phyloP scores from a whole-genome alignment of 2,888 invertebrate genomes.

The Meteorus colon region DNA sequence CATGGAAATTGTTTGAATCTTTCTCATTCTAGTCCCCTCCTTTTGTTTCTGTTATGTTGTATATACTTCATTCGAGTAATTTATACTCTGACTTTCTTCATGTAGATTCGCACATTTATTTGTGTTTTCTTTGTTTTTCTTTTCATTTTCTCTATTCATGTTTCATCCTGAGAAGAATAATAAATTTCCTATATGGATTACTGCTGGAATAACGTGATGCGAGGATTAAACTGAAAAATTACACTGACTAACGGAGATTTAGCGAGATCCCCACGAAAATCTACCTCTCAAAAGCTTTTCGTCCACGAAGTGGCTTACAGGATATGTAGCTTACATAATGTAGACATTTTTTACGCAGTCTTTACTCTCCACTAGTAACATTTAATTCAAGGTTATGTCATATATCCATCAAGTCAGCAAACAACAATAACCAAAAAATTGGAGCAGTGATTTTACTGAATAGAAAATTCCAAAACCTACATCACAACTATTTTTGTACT shows the following conservation, averaged over 20 bases:
- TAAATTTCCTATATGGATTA: constrained; percentile 57
- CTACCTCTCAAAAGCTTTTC: constrained; percentile 4
- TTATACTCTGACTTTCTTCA: not conserved
- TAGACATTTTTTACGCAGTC: constrained; percentile 38
- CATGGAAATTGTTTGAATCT: too few relatives aligned
- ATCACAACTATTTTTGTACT: too few relatives aligned
- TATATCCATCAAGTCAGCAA: too few relatives aligned
- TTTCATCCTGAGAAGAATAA: not conserved
- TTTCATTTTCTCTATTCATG: constrained; percentile 49
- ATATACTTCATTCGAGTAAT: too few relatives aligned
- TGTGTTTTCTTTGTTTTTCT: too few relatives aligned
- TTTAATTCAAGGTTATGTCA: not conserved
- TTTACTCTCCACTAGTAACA: constrained; percentile 10
- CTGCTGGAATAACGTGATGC: constrained; percentile 59
- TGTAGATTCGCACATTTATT: constrained; percentile 29
- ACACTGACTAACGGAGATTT: constrained; percentile 52
- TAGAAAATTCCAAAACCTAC: too few relatives aligned
- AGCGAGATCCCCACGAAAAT: constrained; percentile 23
- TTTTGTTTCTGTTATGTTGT: too few relatives aligned
- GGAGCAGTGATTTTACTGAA: too few relatives aligned
- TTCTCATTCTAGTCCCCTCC: too few relatives aligned
- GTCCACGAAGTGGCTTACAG: constrained; percentile 14
- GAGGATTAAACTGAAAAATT: constrained; percentile 60
- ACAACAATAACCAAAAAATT: too few relatives aligned
- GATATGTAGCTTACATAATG: constrained; percentile 27